Percentiles rank a stretch among this genome's conserved stretches.
These are phyloP conservation scores for Lasius platythorax DNA, from an alignment of 2,888 invertebrate species.

Conservation along the genomic window DNA sequence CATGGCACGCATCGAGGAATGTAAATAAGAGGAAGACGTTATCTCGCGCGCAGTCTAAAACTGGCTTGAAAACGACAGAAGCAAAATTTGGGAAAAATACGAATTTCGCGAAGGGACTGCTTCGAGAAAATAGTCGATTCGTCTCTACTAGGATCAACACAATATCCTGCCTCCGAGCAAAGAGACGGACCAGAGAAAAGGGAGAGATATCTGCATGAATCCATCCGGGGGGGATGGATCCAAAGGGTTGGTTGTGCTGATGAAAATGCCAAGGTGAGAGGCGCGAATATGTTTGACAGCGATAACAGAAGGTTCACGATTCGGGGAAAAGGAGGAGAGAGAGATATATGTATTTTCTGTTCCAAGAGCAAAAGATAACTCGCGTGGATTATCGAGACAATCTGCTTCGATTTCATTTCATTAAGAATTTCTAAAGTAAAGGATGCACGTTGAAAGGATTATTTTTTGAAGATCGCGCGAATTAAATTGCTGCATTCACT, in stretches of 20 bases:
- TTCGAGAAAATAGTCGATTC: conserved; percentile 76
- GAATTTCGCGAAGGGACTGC: conserved; percentile 68
- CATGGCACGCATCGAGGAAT: not conserved
- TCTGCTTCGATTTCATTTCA: not conserved
- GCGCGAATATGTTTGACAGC: conserved; percentile 51
- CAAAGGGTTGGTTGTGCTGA: conserved; percentile 64
- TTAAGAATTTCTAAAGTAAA: not conserved
- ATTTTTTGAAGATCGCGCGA: not conserved
- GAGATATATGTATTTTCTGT: not conserved
- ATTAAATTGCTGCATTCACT: not conserved
- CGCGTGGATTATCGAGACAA: conserved; percentile 17
- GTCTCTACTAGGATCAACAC: conserved; percentile 57
- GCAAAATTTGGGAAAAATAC: conserved; percentile 77
- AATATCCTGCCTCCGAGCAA: conserved; percentile 41
- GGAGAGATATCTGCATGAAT: conserved; percentile 67
- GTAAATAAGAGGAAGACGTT: not conserved
- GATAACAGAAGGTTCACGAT: conserved; percentile 30
- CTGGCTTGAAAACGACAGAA: conserved; percentile 25
- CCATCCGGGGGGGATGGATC: conserved; percentile 59
- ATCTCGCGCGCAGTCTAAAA: not conserved
- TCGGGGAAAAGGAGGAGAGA: not conserved
- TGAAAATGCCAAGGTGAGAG: conserved; percentile 64
- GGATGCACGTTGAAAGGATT: not conserved
- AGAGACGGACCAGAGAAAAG: conserved; percentile 56
- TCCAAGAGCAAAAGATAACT: conserved; percentile 22